Conservation (phyloP, 2,888 invertebrate genomes). For the Megastigmus dorsalis region DNA sequence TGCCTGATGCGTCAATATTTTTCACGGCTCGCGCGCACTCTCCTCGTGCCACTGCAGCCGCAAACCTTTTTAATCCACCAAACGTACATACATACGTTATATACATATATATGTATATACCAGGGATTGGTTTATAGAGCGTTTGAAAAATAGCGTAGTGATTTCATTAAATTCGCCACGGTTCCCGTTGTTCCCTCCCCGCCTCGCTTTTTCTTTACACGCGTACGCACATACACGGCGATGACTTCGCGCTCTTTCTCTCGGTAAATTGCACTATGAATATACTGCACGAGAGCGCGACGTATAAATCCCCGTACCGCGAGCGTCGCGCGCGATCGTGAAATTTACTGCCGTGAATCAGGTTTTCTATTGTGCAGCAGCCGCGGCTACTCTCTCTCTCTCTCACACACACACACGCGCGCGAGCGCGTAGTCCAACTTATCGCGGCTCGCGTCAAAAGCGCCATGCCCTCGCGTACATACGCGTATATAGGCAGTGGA, state of each 20-base stretch:
- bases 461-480: too few relatives aligned
- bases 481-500: too few relatives aligned
- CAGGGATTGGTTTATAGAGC: slow-evolving; percentile 51
- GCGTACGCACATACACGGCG: background rate
- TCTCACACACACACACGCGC: too few relatives aligned
- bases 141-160: slow-evolving; percentile 59
- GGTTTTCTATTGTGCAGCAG: slow-evolving; percentile 62
- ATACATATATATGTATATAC: too few relatives aligned
- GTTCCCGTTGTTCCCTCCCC: slow-evolving; percentile 19
- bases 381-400: too few relatives aligned
- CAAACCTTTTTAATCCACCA: slow-evolving; percentile 56
- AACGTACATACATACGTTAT: too few relatives aligned
- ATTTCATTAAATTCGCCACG: slow-evolving; percentile 66
- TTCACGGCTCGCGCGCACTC: background rate
- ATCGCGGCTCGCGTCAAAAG: slow-evolving; percentile 26
- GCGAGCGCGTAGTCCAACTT: too few relatives aligned
- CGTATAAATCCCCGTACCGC: slow-evolving; percentile 65
- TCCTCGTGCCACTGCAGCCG: too few relatives aligned
- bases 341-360: slow-evolving; percentile 64
- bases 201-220: slow-evolving; percentile 14
- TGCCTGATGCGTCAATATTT: slow-evolving; percentile 41
- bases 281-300: slow-evolving; percentile 27
- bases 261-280: slow-evolving; percentile 54
- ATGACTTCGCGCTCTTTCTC: slow-evolving; percentile 38
- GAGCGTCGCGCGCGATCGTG: too few relatives aligned